Base-by-base conservation (phyloP, 2,113 vertebrate species). In the Nannobrachium achirus region DNA sequence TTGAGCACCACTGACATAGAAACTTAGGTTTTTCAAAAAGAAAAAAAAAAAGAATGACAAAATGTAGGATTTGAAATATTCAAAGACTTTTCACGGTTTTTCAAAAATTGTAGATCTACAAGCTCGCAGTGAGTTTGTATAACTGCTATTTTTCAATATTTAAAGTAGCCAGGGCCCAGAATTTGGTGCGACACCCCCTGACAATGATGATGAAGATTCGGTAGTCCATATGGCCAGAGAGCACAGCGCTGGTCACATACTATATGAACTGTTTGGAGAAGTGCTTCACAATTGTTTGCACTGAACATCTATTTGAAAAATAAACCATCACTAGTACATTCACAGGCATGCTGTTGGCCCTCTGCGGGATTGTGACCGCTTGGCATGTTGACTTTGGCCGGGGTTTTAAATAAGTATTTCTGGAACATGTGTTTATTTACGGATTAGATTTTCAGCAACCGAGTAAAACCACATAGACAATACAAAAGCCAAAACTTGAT, bases 231-330 rank as follows among this genome's bases (percentile, higher is more conserved):
- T 84, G 84, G 79, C 73, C 60, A 5, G 63, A 67, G 71, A 79
- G 48, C 46, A n/a, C 11, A 53, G 59, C 19, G 39, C 45, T 50
- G 70, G 49, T 72, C 66, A 71, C 62, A 72, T 71, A 62, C 57
- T 56, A 69, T 56, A 69, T 11, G 73, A 65, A 60, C 75, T 87
- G 88, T 87, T 88, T 84, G 75, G 73, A 89, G 78, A 86, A 86
- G 70, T 71, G 68, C 55, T 85, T 66, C 41, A 60, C 70, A 78
- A 77, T 83, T 83, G 88, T 89, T 82, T 89, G 68, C 76, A 63
- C 60, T 75, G 63, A 80, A 73, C 56, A 42, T 53, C 13, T 81
- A 73, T 83, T 88, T 87, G 57, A 86, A 86, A 85, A 89, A 90
- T 73, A 86, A 88, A 87, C 78, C 52, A 18, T 45, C 52, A 50